Evolutionary conservation across 2,797 vertebrate species (phyloP).

Genomic region (Chelmon rostratus): DNA sequence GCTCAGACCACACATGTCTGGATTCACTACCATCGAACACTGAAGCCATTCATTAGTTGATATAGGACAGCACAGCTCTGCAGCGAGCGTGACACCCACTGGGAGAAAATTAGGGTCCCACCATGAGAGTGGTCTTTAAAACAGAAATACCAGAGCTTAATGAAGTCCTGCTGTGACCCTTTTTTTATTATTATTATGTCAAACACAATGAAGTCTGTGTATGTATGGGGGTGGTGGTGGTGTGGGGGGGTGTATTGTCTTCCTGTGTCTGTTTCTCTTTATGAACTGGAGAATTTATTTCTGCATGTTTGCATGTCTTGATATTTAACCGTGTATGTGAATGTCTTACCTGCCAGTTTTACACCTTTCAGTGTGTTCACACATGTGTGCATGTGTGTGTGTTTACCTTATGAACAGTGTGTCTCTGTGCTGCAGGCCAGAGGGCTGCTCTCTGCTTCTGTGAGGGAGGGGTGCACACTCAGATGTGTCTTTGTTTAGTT

Average conservation of each 20-base stretch:
- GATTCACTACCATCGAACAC: conserved; percentile 15
- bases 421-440: conserved; percentile 17
- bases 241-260: background rate
- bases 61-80: conserved; percentile 11
- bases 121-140: background rate
- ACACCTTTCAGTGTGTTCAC: background rate
- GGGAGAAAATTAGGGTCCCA: conserved; percentile 24
- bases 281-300: background rate
- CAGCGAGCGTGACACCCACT: conserved; percentile 21
- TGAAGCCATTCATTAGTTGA: conserved; percentile 35
- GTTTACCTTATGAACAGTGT: conserved; percentile 48
- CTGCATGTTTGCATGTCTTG: background rate
- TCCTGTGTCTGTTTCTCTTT: conserved; percentile 4
- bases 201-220: conserved; percentile 33
- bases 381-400: conserved; percentile 7
- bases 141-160: conserved; percentile 15
- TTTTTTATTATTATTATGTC: conserved; percentile 11
- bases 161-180: conserved; percentile 18
- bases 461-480: background rate
- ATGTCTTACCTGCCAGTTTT: background rate
- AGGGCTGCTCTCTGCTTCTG: conserved; percentile 3
- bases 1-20: background rate
- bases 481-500: conserved; percentile 55
- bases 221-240: too few species aligned
- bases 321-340: conserved; percentile 2